A percentile compares a stretch with the other conserved stretches of the same genome.
phyloP scores from a whole-genome alignment of 2,888 invertebrate genomes.

The Prenolepis imparis region DNA sequence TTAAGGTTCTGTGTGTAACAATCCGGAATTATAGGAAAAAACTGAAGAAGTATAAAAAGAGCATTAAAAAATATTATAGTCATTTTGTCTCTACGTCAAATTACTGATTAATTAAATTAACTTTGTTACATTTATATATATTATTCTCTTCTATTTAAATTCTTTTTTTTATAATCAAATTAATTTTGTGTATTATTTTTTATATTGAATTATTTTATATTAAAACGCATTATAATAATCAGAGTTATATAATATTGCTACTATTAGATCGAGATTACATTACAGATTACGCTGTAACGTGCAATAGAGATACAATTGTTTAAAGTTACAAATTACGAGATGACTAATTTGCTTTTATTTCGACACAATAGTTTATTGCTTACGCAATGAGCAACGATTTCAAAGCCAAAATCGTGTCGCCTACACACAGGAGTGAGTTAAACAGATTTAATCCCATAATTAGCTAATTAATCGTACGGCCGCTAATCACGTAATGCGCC shows the following conservation, averaged over 20 bases:
- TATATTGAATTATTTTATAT: background rate
- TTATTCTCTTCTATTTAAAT: too few relatives aligned
- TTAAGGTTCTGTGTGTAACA: background rate
- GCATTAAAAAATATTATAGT: background rate
- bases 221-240: background rate
- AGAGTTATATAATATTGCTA: background rate
- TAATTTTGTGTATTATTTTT: background rate
- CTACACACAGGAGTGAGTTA: conserved; percentile 18
- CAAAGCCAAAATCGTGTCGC: conserved; percentile 23
- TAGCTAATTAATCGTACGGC: conserved; percentile 64
- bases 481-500: conserved; percentile 58
- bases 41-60: background rate
- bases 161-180: background rate
- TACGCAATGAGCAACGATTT: background rate
- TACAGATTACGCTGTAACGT: background rate
- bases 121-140: background rate
- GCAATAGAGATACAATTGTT: background rate
- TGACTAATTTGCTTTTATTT: conserved; percentile 2
- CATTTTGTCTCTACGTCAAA: background rate
- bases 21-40: background rate
- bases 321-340: background rate
- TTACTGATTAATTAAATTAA: background rate
- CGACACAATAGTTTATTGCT: background rate
- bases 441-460: conserved; percentile 57
- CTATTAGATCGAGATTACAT: background rate